A percentile compares a stretch with the other conserved stretches of the same genome.
Conservation (phyloP, 64 coral and sea anemone species). For the Astreopora myriophthalma region DNA sequence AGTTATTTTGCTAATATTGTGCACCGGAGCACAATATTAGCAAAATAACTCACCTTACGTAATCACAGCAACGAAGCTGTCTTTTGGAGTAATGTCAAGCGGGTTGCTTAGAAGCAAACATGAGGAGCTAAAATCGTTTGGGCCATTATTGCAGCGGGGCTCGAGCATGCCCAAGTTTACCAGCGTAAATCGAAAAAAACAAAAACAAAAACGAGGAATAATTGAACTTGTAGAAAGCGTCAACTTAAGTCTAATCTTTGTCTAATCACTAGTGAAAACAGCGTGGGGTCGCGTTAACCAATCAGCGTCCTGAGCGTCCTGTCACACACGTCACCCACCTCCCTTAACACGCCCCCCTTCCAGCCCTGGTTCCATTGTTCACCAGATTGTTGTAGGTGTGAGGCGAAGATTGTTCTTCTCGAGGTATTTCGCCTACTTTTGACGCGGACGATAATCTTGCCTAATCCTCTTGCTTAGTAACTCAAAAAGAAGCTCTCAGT, state of each 20-base stretch:
- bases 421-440: background rate
- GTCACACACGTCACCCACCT: background rate
- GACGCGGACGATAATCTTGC: background rate
- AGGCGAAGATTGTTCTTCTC: background rate
- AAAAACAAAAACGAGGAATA: background rate
- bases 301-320: background rate
- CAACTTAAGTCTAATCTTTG: background rate
- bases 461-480: background rate
- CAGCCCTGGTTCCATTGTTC: background rate
- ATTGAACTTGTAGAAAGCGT: background rate
- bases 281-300: background rate
- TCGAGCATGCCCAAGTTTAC: background rate
- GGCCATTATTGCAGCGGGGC: background rate
- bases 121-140: background rate
- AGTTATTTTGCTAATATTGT: background rate
- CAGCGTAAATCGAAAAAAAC: background rate
- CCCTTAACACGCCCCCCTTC: slow-evolving; percentile 10
- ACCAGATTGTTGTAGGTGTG: background rate
- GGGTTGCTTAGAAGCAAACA: background rate
- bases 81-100: background rate
- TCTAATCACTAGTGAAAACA: background rate
- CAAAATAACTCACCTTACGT: too few species aligned
- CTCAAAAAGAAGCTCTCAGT: background rate
- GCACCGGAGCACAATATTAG: background rate
- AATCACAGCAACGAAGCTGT: background rate